Evolutionary conservation across 2,797 vertebrate genomes (phyloP), one percentile per base, ranked within the genome.

Genomic region (Hemibagrus guttatus): DNA sequence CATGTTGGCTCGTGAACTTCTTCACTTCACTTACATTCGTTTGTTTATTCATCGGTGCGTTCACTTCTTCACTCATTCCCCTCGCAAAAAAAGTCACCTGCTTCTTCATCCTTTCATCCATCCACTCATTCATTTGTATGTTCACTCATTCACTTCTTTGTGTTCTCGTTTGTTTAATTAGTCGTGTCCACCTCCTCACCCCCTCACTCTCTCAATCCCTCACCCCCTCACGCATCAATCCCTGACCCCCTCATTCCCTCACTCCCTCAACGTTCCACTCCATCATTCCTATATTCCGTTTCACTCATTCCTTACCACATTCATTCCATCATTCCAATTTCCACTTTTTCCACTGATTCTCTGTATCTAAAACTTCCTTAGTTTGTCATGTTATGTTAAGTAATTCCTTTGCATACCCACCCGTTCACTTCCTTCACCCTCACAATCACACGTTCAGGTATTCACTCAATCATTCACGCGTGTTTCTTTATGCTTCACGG

Each of bases 191-290:
- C 35, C 1, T 39, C 35, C 35, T 39, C 35, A 99, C 98, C 3
- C 6, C 7, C 26, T 11, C 26, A 23, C 59, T 26, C 46, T 6
- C 46, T 49, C 46, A 9, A 49, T 39, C 35, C 35, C 35, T 39
- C 4, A 99, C 98, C 3, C 6, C 23, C 26, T 11, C 26, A 23
- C 59, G 26, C 46, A 1, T 39, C 35, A 39, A 39, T 39, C 35
- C 35, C 4, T 39, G 1, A 39, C 35, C 35, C 35, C 35, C 94
- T 91, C 94, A 99, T 98, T 3, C 6, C 23, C 26, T 11, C 26
- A 23, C 59, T 26, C 7, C 46, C 46, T 49, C 7, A 9, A 49
- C 46, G 46, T 9, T 49, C 46, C 7, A 9, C 46, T 49, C 46
- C 6, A 8, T 8, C 46, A 49, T 9, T 49, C 46, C 46, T 49